Conservation (phyloP, 2,113 vertebrate genomes). For the Ptilorrhoa leucosticta region DNA sequence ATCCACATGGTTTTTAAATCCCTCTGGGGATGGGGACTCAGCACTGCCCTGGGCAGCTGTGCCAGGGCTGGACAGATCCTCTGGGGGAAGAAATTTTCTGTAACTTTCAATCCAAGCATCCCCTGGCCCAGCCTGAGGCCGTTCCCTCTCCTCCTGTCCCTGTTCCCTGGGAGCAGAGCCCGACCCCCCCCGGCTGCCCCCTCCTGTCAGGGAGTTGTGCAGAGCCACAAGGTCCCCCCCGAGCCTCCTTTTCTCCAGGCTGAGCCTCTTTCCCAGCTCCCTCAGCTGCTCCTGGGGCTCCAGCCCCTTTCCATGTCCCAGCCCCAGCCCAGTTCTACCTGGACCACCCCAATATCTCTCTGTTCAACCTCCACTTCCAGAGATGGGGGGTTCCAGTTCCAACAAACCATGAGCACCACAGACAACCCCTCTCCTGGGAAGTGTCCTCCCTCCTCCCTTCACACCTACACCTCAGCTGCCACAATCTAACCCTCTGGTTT, state of each 20-base stretch:
- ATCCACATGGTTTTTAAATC: not conserved
- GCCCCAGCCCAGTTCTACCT: not conserved
- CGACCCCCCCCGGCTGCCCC: accelerated
- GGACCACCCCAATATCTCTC: not conserved
- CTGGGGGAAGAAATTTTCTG: not conserved
- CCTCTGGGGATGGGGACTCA: not conserved
- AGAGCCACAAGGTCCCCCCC: not conserved
- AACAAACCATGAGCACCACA: not conserved
- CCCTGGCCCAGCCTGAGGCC: not conserved
- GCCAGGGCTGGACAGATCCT: not conserved
- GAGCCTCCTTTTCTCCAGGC: not conserved
- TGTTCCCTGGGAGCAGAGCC: not conserved
- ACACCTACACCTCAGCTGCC: not conserved
- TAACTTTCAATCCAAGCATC: not conserved
- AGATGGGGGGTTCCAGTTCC: accelerated
- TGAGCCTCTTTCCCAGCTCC: not conserved
- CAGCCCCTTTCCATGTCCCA: not conserved
- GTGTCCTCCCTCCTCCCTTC: not conserved
- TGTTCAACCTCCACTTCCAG: not conserved
- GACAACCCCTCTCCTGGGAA: not conserved
- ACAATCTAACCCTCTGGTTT: not conserved
- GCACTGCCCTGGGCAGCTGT: not conserved
- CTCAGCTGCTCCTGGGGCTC: accelerated
- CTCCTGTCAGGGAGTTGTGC: not conserved
- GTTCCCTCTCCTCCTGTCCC: not conserved